These are phyloP conservation scores for Eurystomus glaucurus DNA, from an alignment of 2,797 vertebrate genomes.

Conservation along the genomic window DNA sequence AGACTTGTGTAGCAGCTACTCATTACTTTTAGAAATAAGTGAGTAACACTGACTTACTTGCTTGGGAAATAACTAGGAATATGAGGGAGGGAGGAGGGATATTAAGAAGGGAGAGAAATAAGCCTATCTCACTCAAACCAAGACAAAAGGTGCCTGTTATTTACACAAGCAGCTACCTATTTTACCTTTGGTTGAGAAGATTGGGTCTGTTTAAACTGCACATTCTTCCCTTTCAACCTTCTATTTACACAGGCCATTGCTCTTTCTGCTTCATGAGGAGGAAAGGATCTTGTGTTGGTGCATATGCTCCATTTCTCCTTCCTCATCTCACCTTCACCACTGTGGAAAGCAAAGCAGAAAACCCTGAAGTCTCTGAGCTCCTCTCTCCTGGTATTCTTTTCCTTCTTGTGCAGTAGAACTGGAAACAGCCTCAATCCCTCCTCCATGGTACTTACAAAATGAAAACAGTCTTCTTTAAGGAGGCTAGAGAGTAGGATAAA, in stretches of 20 bases:
- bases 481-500: background rate
- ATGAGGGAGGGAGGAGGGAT: background rate
- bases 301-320: background rate
- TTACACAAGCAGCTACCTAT: background rate
- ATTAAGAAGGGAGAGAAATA: background rate
- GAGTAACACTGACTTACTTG: background rate
- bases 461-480: background rate
- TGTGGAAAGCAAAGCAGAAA: background rate
- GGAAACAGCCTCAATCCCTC: background rate
- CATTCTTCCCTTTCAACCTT: background rate
- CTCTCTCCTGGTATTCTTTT: background rate
- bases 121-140: background rate
- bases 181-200: background rate
- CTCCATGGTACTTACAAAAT: background rate
- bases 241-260: accelerated
- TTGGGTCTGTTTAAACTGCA: background rate
- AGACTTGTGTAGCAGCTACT: background rate
- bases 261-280: background rate
- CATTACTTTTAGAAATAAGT: background rate
- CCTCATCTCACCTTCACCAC: background rate
- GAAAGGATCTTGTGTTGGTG: background rate
- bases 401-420: background rate
- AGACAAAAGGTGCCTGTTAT: background rate
- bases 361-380: accelerated
- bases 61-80: background rate